phyloP scores from a whole-genome alignment of 2,797 vertebrate genomes.

The Microchirus variegatus region DNA sequence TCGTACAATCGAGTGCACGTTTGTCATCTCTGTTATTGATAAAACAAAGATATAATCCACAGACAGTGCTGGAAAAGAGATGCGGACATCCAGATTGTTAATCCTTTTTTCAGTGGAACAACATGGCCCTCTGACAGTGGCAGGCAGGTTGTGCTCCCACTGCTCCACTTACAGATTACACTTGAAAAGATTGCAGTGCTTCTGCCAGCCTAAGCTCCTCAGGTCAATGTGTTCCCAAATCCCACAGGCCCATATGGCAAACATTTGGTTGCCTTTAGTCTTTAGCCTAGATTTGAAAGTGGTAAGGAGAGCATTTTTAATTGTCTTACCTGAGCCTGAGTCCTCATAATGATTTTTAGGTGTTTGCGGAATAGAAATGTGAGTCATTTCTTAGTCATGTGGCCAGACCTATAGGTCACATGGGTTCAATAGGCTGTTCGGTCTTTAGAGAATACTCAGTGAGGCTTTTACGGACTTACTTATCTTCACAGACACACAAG shows the following conservation, averaged over 20 bases:
- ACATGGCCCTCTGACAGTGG: not conserved
- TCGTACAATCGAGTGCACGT: no score
- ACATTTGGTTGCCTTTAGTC: slow-evolving; percentile 32
- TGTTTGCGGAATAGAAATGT: not conserved
- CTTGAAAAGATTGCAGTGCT: slow-evolving; percentile 34
- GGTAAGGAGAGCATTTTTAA: not conserved
- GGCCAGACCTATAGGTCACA: no score
- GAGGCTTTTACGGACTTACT: no score
- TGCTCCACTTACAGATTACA: slow-evolving; percentile 35
- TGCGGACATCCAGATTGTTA: not conserved
- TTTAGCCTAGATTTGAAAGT: slow-evolving; percentile 31
- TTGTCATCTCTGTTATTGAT: no score
- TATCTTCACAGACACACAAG: no score
- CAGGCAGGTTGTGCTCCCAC: not conserved
- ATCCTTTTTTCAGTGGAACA: not conserved
- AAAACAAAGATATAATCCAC: no score
- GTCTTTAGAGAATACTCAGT: no score
- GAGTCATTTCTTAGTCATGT: no score
- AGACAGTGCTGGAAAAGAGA: not conserved
- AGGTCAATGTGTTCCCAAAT: slow-evolving; percentile 55
- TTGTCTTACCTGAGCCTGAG: slow-evolving; percentile 2
- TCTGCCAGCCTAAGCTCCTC: slow-evolving; percentile 58
- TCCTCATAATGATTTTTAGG: not conserved
- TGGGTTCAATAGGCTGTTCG: no score
- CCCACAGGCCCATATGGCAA: slow-evolving; percentile 59